Evolutionary conservation across 2,113 vertebrate species (phyloP).

Genomic region (Oceanites oceanicus): DNA sequence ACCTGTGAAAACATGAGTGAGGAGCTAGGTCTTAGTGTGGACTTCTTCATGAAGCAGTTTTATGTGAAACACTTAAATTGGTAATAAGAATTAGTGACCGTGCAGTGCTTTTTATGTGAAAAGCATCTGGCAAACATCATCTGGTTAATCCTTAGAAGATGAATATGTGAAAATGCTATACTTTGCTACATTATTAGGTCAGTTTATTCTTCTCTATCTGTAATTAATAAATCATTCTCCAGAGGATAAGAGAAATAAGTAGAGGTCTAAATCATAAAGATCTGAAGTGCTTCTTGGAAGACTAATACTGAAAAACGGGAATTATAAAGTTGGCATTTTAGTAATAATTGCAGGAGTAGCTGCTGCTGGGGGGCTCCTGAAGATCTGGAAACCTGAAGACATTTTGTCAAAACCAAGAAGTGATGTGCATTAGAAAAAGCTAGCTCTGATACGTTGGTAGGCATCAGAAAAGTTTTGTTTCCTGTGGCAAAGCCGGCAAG

Average conservation of each 20-base stretch:
- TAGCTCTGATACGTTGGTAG: not conserved
- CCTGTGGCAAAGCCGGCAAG: not conserved
- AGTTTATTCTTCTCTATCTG: not conserved
- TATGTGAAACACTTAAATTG: not conserved
- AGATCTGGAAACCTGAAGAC: not conserved
- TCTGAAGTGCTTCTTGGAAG: not conserved
- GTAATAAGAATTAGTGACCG: not conserved
- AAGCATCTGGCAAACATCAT: not conserved
- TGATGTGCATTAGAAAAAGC: not conserved
- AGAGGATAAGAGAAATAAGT: not conserved
- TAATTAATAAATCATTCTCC: not conserved
- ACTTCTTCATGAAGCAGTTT: not conserved
- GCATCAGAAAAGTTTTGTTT: not conserved
- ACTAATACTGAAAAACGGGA: not conserved
- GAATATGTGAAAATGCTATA: not conserved
- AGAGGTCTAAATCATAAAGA: not conserved
- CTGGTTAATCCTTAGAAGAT: not conserved
- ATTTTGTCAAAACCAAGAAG: not conserved
- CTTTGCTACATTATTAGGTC: not conserved
- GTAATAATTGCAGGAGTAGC: not conserved
- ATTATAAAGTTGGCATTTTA: not conserved
- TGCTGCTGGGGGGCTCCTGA: not conserved
- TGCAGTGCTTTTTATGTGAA: not conserved
- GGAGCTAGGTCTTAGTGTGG: not conserved
- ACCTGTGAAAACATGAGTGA: not conserved